Base-by-base conservation (phyloP, 2,113 vertebrate species). In the Pterophyllum scalare region DNA sequence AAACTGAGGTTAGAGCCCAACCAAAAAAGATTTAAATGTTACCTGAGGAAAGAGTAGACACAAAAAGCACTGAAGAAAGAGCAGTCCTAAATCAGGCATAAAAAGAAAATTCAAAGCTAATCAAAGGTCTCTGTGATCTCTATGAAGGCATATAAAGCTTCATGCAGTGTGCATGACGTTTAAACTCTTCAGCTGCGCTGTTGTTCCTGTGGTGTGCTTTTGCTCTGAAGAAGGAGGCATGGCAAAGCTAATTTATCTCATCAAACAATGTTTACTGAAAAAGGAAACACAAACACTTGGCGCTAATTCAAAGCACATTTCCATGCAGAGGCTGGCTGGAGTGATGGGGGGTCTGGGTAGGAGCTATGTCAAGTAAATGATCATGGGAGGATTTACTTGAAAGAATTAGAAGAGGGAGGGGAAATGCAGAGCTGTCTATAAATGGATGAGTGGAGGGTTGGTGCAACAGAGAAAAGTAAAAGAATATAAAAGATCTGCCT, bases 211-310 rank as follows among this genome's bases (percentile, higher is more conserved):
- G 35, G 58, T 11, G 7, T 15, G 20, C 28, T 75, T 80, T 57
- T 20, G 57, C 57, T 75, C 38, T 61, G 43, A 76, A 62, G 75
- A 67, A 80, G 76, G 26, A 46, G 40, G 72, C 57, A 38, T 61
- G 7, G 76, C 59, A 28, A 79, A 76, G 67, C 60, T 78, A 81
- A 90, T 90, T 91, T 74, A 86, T 81, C 76, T 87, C 79, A 87
- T 91, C 82, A 89, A 88, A 85, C 74, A 56, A 61, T 90, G 81
- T 90, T 91, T 87, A 87, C 85, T 38, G 79, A 83, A 65, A 57
- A 75, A 80, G 70, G 61, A 54, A 82, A 89, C 87, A 86, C 83
- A 90, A 88, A 85, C 77, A 85, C 81, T 84, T 92, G 89, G 43
- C 76, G 0, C 54, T 65, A 76, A 85, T 83, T 92, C 76, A 84